Conservation (phyloP, 2,113 vertebrate genomes). For the Bucco capensis region DNA sequence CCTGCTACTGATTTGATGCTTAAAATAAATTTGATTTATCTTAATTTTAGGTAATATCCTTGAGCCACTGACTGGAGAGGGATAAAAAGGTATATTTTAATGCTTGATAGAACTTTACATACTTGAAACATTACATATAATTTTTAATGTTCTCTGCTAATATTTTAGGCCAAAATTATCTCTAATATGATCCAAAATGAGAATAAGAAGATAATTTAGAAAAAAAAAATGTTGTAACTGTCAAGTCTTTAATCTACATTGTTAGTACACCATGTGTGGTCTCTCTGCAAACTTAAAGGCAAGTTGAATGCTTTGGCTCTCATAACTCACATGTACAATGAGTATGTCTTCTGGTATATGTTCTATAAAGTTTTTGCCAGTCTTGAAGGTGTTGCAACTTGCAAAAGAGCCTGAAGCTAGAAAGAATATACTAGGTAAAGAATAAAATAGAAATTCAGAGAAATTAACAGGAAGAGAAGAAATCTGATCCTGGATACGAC, state of each 20-base stretch:
- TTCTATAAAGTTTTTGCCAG: background rate
- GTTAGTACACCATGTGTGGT: constrained; percentile 16
- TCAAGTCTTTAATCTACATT: background rate
- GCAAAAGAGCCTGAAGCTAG: background rate
- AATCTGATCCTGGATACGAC: background rate
- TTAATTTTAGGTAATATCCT: background rate
- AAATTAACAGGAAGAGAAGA: background rate
- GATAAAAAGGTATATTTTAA: background rate
- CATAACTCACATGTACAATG: background rate
- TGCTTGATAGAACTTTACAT: background rate
- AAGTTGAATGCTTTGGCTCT: background rate
- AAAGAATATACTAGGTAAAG: background rate
- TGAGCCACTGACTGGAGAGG: background rate
- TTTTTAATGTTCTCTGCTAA: background rate
- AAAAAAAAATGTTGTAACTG: background rate
- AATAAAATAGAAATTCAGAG: background rate
- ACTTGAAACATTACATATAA: background rate
- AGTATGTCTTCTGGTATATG: background rate
- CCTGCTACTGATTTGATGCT: background rate
- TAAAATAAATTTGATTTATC: background rate
- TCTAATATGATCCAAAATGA: background rate
- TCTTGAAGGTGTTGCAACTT: background rate
- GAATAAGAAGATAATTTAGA: background rate
- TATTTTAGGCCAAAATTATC: background rate
- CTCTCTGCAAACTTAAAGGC: background rate